Evolutionary conservation across 1,140 invertebrate species (phyloP).

Genomic region (Neodiprion pinetum): DNA sequence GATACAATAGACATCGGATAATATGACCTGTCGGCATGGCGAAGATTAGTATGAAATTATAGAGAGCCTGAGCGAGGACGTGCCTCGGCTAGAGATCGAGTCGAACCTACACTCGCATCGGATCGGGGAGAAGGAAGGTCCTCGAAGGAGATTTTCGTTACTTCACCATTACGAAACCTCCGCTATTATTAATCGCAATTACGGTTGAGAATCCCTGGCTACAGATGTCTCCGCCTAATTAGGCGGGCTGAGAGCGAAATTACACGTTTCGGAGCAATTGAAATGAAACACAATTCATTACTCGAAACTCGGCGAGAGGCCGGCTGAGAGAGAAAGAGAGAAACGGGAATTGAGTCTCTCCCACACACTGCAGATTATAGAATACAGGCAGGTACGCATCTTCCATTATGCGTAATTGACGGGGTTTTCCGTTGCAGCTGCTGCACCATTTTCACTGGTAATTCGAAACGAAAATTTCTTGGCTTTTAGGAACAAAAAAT

Average conservation of each 20-base stretch:
- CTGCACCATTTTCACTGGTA: neutral
- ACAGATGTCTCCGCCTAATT: conserved; percentile 61
- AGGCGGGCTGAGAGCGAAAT: conserved; percentile 48
- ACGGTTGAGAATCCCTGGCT: conserved; percentile 46
- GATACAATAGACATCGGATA: conserved; percentile 52
- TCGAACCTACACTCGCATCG: neutral
- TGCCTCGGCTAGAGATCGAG: conserved; percentile 29
- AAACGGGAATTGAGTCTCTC: neutral
- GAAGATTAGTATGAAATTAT: conserved; percentile 57
- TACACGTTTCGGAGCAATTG: conserved; percentile 55
- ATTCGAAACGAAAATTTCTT: too few species aligned
- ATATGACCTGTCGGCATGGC: conserved; percentile 43
- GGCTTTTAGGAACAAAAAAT: too few species aligned
- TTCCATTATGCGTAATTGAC: neutral
- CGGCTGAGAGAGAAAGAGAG: too few species aligned
- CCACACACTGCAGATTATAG: neutral
- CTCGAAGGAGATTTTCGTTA: neutral
- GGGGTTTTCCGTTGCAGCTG: neutral
- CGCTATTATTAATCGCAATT: neutral
- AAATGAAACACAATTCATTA: conserved; percentile 59
- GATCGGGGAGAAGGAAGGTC: neutral
- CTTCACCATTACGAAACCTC: neutral
- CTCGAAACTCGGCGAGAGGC: conserved; percentile 9
- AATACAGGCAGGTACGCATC: neutral
- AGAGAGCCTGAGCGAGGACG: conserved; percentile 41